These are phyloP conservation scores for Diplazon laetatorius DNA, from an alignment of 2,888 invertebrate species.

Conservation along the genomic window DNA sequence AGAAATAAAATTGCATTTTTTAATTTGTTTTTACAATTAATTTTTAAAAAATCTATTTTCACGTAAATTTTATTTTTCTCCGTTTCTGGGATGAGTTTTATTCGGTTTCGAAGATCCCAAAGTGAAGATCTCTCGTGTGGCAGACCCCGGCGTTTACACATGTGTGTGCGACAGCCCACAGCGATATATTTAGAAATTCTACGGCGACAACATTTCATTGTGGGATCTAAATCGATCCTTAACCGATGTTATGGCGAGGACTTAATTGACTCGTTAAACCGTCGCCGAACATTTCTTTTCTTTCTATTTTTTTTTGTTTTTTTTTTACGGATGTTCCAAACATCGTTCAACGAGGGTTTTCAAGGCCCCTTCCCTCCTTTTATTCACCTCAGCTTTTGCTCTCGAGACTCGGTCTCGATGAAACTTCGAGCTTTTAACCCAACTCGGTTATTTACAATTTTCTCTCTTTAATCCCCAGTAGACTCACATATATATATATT, in stretches of 20 bases:
- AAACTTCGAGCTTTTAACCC: slow-evolving; percentile 13
- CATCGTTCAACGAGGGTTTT: too few relatives aligned
- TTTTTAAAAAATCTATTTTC: too few relatives aligned
- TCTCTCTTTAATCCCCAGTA: too few relatives aligned
- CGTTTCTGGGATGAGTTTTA: too few relatives aligned
- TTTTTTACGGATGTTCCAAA: too few relatives aligned
- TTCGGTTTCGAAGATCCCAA: too few relatives aligned
- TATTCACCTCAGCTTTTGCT: not conserved
- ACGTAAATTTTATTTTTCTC: too few relatives aligned
- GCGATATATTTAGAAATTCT: slow-evolving; percentile 58
- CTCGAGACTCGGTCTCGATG: not conserved
- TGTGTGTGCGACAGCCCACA: too few relatives aligned
- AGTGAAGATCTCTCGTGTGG: too few relatives aligned
- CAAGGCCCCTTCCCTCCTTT: not conserved
- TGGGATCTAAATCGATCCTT: slow-evolving; percentile 64
- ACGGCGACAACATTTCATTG: slow-evolving; percentile 44
- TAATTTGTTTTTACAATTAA: too few relatives aligned
- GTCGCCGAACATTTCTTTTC: slow-evolving; percentile 51
- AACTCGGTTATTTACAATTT: slow-evolving; percentile 34
- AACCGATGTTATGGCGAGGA: slow-evolving; percentile 63
- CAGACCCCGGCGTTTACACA: too few relatives aligned
- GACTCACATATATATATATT: slow-evolving; percentile 2
- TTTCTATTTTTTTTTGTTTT: not conserved
- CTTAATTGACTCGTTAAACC: slow-evolving; percentile 64
- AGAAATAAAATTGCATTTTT: too few relatives aligned